phyloP scores from a whole-genome alignment of 1,140 invertebrate species.

The Nymphalis io region DNA sequence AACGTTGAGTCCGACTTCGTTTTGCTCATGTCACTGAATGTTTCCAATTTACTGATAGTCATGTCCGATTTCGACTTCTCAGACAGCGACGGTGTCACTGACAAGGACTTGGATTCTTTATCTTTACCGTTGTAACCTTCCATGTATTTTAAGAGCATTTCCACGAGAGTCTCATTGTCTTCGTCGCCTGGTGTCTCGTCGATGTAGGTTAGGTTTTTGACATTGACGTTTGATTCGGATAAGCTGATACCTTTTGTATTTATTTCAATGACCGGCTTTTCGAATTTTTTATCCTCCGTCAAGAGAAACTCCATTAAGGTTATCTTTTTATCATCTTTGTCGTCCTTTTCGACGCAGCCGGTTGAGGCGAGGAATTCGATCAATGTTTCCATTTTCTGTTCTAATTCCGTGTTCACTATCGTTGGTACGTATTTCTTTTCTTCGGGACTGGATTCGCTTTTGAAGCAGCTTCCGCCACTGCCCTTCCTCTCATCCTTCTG shows the following conservation, averaged over 20 bases:
- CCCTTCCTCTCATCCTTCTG: constrained; percentile 72
- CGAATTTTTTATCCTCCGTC: constrained; percentile 59
- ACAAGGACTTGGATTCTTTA: constrained; percentile 59
- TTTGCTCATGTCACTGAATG: constrained; percentile 74
- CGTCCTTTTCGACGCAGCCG: constrained; percentile 68
- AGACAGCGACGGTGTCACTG: constrained; percentile 65
- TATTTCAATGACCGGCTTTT: constrained; percentile 67
- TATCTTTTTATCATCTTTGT: constrained; percentile 70
- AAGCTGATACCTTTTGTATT: constrained; percentile 60
- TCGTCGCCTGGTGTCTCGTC: constrained; percentile 76
- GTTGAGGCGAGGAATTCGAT: constrained; percentile 74
- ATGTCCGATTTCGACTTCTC: constrained; percentile 78
- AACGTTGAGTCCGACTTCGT: constrained; percentile 72
- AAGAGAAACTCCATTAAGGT: constrained; percentile 77
- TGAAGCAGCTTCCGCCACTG: constrained; percentile 75
- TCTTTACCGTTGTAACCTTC: constrained; percentile 67
- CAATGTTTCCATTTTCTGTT: constrained; percentile 77
- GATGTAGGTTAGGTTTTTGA: constrained; percentile 70
- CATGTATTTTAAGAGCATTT: constrained; percentile 77
- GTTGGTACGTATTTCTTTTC: constrained; percentile 58
- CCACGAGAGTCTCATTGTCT: constrained; percentile 68
- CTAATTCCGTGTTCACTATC: constrained; percentile 68
- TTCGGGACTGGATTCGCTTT: constrained; percentile 69
- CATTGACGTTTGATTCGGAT: constrained; percentile 71
- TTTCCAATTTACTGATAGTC: constrained; percentile 75